A percentile compares a stretch with the other conserved stretches of the same genome.
These are phyloP conservation scores for Caracal caracal DNA, from an alignment of 2,113 vertebrate genomes.

Conservation along the genomic window DNA sequence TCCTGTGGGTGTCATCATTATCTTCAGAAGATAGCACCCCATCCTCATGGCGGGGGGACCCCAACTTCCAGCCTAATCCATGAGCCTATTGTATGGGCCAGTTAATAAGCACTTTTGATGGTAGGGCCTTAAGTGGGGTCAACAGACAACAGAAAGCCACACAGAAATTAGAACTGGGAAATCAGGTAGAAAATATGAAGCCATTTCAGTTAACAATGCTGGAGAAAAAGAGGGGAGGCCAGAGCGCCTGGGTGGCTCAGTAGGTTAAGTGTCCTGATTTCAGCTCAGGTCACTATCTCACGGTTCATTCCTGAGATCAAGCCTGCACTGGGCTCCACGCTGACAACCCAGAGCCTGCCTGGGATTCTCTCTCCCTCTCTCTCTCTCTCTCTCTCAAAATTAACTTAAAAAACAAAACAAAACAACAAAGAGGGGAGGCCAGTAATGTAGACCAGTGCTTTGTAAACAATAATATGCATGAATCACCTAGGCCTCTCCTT, in stretches of 20 bases:
- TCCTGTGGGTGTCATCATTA: neutral
- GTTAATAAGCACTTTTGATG: neutral
- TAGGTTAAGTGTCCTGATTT: too few relatives aligned
- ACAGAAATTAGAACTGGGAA: neutral
- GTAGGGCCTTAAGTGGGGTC: neutral
- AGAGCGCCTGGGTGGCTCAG: too few relatives aligned
- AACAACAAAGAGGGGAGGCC: neutral
- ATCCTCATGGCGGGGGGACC: neutral
- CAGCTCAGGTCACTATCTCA: too few relatives aligned
- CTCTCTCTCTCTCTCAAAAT: too few relatives aligned
- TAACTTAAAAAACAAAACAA: too few relatives aligned
- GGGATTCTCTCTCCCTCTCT: too few relatives aligned
- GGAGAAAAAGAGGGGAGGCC: neutral
- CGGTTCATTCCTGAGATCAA: too few relatives aligned
- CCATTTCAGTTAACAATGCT: neutral
- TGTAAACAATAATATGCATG: fast-evolving
- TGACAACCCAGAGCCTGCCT: too few relatives aligned
- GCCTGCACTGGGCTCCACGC: too few relatives aligned
- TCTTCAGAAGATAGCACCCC: neutral
- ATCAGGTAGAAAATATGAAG: neutral
- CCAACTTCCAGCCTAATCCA: neutral
- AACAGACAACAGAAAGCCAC: neutral
- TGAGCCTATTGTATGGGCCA: neutral
- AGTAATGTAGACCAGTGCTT: neutral
- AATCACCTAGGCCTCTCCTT: neutral